A percentile compares a stretch with the other conserved stretches of the same genome.
These are phyloP conservation scores for Eilema caniola DNA, from an alignment of 2,888 invertebrate species.

Conservation along the genomic window DNA sequence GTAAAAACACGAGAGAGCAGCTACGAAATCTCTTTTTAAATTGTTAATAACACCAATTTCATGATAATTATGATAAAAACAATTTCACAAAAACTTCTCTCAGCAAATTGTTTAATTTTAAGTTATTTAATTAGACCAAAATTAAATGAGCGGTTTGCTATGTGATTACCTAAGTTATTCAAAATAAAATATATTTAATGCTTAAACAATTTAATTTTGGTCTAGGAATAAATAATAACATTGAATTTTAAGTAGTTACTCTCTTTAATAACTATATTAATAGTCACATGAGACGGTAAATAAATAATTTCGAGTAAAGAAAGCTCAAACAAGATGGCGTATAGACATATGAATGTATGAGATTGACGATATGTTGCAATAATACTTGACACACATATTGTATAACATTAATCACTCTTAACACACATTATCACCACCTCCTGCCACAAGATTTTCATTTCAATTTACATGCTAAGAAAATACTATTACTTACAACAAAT, in stretches of 20 bases:
- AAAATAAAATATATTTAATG: not conserved
- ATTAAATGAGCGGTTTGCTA: constrained; percentile 1
- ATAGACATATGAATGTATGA: constrained; percentile 64
- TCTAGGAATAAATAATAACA: constrained; percentile 21
- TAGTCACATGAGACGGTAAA: constrained; percentile 39
- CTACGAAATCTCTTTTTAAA: constrained; percentile 39
- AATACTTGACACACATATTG: constrained; percentile 8
- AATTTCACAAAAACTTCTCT: constrained; percentile 20
- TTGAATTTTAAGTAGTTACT: constrained; percentile 44
- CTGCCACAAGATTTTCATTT: not conserved
- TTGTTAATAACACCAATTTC: constrained; percentile 47
- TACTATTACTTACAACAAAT: not conserved
- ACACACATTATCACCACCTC: too few species aligned
- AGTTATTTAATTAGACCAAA: constrained; percentile 14
- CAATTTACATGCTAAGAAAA: too few species aligned
- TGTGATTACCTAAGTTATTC: not conserved
- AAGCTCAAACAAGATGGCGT: constrained; percentile 72
- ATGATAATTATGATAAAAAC: constrained; percentile 27
- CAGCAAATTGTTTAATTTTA: constrained; percentile 19
- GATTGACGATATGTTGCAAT: constrained; percentile 57
- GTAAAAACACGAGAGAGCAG: constrained; percentile 44
- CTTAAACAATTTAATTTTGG: constrained; percentile 22
- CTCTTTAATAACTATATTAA: constrained; percentile 39
- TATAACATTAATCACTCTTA: not conserved
- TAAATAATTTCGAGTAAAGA: constrained; percentile 43